Evolutionary conservation across 1,140 invertebrate genomes (phyloP).

Genomic region (Lasioglossum albipes): DNA sequence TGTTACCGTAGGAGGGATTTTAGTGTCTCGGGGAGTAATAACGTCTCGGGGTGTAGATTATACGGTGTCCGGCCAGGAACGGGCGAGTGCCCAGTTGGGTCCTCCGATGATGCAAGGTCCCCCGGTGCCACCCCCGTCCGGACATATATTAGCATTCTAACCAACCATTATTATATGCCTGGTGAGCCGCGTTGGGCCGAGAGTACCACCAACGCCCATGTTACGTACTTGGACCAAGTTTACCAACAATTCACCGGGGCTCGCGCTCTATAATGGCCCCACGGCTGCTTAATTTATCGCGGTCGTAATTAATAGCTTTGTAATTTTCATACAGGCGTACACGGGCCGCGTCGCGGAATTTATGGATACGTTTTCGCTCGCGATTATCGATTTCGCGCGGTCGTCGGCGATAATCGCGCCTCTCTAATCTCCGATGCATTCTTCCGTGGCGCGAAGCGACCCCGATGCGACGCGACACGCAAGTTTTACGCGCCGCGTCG

Average conservation of each 20-base stretch:
- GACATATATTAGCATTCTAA: conserved; percentile 81
- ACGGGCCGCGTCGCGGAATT: conserved; percentile 67
- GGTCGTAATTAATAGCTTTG: conserved; percentile 81
- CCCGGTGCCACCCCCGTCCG: conserved; percentile 75
- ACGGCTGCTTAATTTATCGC: conserved; percentile 80
- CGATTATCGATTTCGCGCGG: conserved; percentile 69
- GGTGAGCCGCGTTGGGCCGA: conserved; percentile 76
- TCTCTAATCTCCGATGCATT: conserved; percentile 41
- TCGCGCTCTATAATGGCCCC: conserved; percentile 79
- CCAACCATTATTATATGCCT: conserved; percentile 80
- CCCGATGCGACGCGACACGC: conserved; percentile 22
- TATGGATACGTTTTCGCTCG: conserved; percentile 71
- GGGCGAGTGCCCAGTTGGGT: conserved; percentile 79
- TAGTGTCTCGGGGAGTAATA: conserved; percentile 80
- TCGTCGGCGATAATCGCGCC: conserved; percentile 51
- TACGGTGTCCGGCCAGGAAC: conserved; percentile 76
- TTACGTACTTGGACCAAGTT: conserved; percentile 80
- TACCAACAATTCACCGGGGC: conserved; percentile 80
- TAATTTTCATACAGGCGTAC: conserved; percentile 79
- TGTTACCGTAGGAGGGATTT: conserved; percentile 68
- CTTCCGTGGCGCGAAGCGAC: conserved; percentile 23
- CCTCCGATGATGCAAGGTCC: conserved; percentile 80
- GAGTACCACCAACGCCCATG: conserved; percentile 72
- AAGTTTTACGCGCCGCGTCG: not conserved
- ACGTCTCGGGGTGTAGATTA: conserved; percentile 79